These are phyloP conservation scores for Petrocephalus microphthalmus DNA, from an alignment of 2,113 vertebrate genomes.

Conservation along the genomic window DNA sequence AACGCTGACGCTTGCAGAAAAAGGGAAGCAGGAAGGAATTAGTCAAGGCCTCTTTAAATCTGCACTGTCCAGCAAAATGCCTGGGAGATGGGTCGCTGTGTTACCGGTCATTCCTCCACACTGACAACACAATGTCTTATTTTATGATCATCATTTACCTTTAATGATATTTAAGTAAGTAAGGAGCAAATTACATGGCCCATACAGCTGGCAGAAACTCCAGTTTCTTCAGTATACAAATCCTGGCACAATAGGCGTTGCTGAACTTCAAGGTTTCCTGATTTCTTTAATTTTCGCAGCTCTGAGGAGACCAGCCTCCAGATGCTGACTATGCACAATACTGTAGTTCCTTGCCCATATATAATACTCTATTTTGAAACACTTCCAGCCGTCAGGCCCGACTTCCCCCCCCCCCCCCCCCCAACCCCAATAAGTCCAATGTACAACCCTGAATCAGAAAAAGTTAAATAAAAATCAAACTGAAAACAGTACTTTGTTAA, in stretches of 20 bases:
- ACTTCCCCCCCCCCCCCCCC: not conserved
- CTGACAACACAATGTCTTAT: too few relatives aligned
- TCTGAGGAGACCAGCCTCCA: not conserved
- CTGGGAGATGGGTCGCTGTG: not conserved
- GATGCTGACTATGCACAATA: not conserved
- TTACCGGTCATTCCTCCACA: not conserved
- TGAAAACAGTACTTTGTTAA: too few relatives aligned
- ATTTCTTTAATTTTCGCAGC: not conserved
- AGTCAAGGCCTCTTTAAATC: not conserved
- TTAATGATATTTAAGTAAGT: not conserved
- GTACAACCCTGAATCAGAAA: too few relatives aligned
- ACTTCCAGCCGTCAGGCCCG: not conserved
- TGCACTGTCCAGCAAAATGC: too few relatives aligned
- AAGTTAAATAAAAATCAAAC: too few relatives aligned
- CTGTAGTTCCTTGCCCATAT: not conserved
- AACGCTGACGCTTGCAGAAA: not conserved
- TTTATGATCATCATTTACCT: not conserved
- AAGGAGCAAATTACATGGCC: too few relatives aligned
- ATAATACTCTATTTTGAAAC: not conserved
- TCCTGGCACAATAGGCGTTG: not conserved
- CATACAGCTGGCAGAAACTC: not conserved
- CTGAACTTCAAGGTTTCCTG: not conserved
- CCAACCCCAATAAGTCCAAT: not conserved
- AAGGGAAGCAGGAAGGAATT: not conserved
- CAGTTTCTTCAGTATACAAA: not conserved